Conservation (phyloP, 2,888 invertebrate genomes). For the Caenorhabditis auriculariae region DNA sequence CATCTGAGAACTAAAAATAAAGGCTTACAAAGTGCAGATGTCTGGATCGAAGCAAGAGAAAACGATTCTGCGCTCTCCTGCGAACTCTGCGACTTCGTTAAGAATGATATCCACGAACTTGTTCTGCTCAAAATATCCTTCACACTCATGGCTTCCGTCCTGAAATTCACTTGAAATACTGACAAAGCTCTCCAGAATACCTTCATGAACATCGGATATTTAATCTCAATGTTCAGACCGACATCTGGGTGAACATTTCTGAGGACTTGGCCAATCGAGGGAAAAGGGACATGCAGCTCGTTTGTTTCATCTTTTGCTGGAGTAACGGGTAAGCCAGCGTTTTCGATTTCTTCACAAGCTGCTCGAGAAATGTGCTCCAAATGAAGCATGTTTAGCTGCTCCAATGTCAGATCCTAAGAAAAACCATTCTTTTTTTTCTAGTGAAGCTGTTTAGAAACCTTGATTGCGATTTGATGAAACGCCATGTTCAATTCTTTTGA, state of each 20-base stretch:
- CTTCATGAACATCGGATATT: constrained; percentile 81
- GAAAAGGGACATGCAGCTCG: constrained; percentile 74
- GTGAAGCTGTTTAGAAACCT: constrained; percentile 15
- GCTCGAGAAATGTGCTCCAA: constrained; percentile 75
- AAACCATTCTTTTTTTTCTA: neutral
- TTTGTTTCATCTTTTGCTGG: constrained; percentile 42
- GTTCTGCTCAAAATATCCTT: constrained; percentile 77
- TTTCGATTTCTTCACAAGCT: constrained; percentile 73
- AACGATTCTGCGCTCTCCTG: constrained; percentile 81
- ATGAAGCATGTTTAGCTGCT: constrained; percentile 42
- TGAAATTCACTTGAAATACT: constrained; percentile 51
- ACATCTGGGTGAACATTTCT: constrained; percentile 80
- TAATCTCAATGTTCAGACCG: constrained; percentile 95
- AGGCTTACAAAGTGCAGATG: constrained; percentile 77
- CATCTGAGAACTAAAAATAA: neutral
- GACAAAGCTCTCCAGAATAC: constrained; percentile 11
- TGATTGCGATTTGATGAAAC: constrained; percentile 44
- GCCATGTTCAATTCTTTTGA: constrained; percentile 17
- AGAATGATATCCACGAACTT: constrained; percentile 85
- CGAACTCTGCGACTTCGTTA: constrained; percentile 78
- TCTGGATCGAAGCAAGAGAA: constrained; percentile 95
- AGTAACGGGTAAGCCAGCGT: constrained; percentile 20
- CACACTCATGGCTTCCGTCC: constrained; percentile 64
- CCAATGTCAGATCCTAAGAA: constrained; percentile 38
- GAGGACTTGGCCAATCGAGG: constrained; percentile 81